Evolutionary conservation across 1,140 invertebrate species (phyloP).

Genomic region (Cyrtorhinus lividipennis): DNA sequence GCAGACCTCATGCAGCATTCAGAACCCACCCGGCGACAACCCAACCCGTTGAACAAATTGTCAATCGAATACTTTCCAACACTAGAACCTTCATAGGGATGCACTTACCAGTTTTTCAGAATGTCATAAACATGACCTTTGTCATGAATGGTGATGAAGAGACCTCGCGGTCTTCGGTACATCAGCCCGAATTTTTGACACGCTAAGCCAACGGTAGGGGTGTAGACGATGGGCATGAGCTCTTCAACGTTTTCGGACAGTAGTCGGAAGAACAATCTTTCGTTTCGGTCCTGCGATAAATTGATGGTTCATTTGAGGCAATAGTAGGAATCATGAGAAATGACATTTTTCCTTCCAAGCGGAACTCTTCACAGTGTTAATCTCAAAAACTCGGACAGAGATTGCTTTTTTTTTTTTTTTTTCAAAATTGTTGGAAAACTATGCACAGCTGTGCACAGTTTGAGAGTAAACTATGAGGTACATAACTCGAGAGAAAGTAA

Average conservation of each 20-base stretch:
- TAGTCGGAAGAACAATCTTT: conserved; percentile 87
- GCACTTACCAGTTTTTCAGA: conserved; percentile 66
- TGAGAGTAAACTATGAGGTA: too few relatives aligned
- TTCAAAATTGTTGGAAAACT: too few relatives aligned
- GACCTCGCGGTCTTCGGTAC: conserved; percentile 81
- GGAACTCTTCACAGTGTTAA: too few relatives aligned
- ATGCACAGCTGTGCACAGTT: too few relatives aligned
- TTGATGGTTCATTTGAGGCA: not conserved
- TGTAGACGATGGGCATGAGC: conserved; percentile 96
- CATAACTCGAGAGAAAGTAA: too few relatives aligned
- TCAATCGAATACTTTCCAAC: not conserved
- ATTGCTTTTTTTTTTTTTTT: too few relatives aligned
- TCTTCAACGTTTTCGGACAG: conserved; percentile 85
- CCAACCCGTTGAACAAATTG: too few relatives aligned
- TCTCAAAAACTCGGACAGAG: too few relatives aligned
- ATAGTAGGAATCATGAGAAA: not conserved
- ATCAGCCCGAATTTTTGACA: conserved; percentile 95
- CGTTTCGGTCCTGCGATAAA: conserved; percentile 71
- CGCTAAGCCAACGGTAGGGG: conserved; percentile 90
- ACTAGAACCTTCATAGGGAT: too few relatives aligned
- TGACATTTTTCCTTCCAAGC: not conserved
- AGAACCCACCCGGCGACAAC: too few relatives aligned
- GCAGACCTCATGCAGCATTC: too few relatives aligned
- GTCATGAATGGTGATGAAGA: conserved; percentile 95
- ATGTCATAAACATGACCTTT: conserved; percentile 83